Evolutionary conservation across 37 sponge, comb jelly and placozoan species (phyloP).

Genomic region (Axinella damicornis): DNA sequence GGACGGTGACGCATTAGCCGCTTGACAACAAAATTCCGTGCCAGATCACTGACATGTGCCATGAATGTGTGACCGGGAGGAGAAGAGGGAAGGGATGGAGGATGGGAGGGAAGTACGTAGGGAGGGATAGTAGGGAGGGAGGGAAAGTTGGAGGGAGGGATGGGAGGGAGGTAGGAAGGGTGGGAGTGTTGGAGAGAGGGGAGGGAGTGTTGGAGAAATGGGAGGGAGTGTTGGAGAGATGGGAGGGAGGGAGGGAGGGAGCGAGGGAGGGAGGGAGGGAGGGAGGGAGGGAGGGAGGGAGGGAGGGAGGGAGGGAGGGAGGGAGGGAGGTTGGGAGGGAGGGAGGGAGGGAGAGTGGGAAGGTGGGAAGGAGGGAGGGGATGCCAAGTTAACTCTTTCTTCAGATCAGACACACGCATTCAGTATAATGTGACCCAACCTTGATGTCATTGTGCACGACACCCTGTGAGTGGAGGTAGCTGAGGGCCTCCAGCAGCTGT

Average conservation of each 20-base stretch:
- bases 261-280: neutral
- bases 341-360: constrained; percentile 16
- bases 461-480: constrained; percentile 80
- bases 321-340: constrained; percentile 8
- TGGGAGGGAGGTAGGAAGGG: neutral
- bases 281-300: too few relatives aligned
- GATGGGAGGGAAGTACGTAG: too few relatives aligned
- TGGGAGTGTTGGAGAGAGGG: neutral
- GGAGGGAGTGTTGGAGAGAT: too few relatives aligned
- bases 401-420: too few relatives aligned
- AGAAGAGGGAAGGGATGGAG: neutral
- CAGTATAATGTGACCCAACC: constrained; percentile 29
- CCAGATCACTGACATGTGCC: too few relatives aligned
- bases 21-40: too few relatives aligned
- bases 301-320: neutral
- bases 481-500: constrained; percentile 77
- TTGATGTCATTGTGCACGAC: constrained; percentile 85
- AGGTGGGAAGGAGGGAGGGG: neutral
- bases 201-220: too few relatives aligned
- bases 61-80: too few relatives aligned
- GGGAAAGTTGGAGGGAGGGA: neutral
- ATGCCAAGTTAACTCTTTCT: too few relatives aligned
- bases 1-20: too few relatives aligned
- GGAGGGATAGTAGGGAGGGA: neutral
- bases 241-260: too few relatives aligned